Conservation (phyloP, 2,888 invertebrate genomes). For the Malacosoma neustria region DNA sequence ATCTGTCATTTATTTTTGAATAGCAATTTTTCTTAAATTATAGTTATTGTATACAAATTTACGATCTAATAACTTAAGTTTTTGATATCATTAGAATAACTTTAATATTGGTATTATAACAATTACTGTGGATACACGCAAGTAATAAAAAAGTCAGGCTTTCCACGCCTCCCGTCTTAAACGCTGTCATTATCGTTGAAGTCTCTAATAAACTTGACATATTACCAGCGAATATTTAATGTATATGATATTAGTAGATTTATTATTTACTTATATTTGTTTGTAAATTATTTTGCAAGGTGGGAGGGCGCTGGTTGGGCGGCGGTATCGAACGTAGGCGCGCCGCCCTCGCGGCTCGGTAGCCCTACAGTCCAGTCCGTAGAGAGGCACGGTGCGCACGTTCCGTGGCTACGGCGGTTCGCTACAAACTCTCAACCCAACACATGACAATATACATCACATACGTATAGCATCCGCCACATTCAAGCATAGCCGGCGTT, state of each 20-base stretch:
- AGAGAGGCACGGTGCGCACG: conserved; percentile 48
- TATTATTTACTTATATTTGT: conserved; percentile 42
- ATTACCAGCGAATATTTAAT: too few relatives aligned
- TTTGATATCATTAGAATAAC: too few relatives aligned
- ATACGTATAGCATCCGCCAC: conserved; percentile 16
- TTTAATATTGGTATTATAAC: too few relatives aligned
- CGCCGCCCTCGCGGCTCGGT: conserved; percentile 61
- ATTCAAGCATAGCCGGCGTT: conserved; percentile 21
- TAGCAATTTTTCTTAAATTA: too few relatives aligned
- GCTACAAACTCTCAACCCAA: conserved; percentile 17
- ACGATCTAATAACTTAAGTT: too few relatives aligned
- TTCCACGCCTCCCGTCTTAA: neutral
- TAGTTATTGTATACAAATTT: too few relatives aligned
- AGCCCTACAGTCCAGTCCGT: conserved; percentile 62
- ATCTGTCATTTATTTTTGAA: too few relatives aligned
- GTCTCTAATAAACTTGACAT: neutral
- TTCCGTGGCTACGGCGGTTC: too few relatives aligned
- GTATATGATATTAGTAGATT: conserved; percentile 11
- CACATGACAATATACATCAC: conserved; percentile 24
- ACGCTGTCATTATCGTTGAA: neutral
- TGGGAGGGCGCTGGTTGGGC: conserved; percentile 66
- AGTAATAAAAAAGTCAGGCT: too few relatives aligned
- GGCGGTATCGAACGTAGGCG: conserved; percentile 71
- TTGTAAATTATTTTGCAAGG: conserved; percentile 58
- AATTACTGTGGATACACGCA: too few relatives aligned